phyloP scores from a whole-genome alignment of 2,113 vertebrate species.

The Thryonomys swinderianus region DNA sequence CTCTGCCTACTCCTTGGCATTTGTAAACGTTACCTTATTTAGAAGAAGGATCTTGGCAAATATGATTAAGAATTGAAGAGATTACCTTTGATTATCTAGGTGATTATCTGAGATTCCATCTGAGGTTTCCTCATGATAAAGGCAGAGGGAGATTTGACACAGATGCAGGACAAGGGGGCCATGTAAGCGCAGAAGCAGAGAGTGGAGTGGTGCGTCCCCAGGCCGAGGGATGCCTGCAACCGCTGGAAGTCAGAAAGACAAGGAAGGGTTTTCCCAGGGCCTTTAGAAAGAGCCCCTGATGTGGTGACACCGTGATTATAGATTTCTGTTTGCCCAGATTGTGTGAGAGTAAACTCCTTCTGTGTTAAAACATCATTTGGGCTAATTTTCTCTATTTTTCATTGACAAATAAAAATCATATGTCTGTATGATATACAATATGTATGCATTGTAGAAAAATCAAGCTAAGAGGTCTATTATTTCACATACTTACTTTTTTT shows the following conservation, averaged over 20 bases:
- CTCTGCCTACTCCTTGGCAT: not conserved
- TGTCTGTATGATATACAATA: not conserved
- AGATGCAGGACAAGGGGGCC: too few relatives aligned
- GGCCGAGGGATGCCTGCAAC: not conserved
- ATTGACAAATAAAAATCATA: not conserved
- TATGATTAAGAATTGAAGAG: not conserved
- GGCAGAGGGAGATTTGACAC: not conserved
- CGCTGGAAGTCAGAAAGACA: not conserved
- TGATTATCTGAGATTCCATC: not conserved
- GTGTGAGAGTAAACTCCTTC: not conserved
- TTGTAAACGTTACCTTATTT: slow-evolving; percentile 5
- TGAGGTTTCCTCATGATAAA: not conserved
- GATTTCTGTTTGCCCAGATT: not conserved
- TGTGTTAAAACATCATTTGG: not conserved
- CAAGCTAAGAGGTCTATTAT: not conserved
- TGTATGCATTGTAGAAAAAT: not conserved
- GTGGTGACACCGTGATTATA: not conserved
- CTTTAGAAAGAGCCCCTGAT: not conserved
- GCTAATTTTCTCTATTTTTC: not conserved
- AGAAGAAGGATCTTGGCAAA: not conserved
- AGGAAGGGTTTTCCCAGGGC: not conserved
- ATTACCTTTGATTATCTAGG: not conserved
- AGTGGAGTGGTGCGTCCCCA: fast-evolving
- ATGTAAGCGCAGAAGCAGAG: not conserved
- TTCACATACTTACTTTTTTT: not conserved